phyloP scores from a whole-genome alignment of 1,140 invertebrate genomes.

The Hypsibius dujardini region DNA sequence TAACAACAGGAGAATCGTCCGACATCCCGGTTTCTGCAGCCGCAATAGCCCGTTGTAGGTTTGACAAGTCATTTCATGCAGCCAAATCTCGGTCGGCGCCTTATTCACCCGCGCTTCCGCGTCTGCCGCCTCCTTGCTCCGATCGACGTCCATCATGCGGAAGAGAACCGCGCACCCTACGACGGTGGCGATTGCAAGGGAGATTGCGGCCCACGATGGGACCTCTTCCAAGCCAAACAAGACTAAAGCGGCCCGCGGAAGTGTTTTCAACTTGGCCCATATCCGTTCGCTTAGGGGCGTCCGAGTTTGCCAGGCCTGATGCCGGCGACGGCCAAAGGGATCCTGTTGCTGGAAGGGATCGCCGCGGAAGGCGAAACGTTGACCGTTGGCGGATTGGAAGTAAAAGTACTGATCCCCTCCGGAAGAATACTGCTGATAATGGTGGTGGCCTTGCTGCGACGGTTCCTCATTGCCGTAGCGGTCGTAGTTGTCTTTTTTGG shows the following conservation, averaged over 20 bases:
- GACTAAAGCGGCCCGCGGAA: background rate
- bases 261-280: background rate
- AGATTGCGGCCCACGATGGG: background rate
- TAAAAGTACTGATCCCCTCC: background rate
- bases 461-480: constrained; percentile 60
- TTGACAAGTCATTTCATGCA: constrained; percentile 81
- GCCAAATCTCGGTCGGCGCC: constrained; percentile 28
- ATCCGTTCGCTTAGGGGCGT: constrained; percentile 4
- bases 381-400: background rate
- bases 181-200: background rate
- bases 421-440: background rate
- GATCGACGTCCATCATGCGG: background rate
- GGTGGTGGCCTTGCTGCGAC: background rate
- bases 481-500: constrained; percentile 65
- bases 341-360: background rate
- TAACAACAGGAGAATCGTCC: constrained; percentile 73
- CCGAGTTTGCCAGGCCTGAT: background rate
- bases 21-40: constrained; percentile 77
- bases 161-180: background rate
- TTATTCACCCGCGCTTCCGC: constrained; percentile 25
- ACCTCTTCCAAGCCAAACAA: background rate
- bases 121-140: constrained; percentile 23
- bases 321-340: background rate
- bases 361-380: background rate
- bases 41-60: constrained; percentile 85